Evolutionary conservation across 2,797 vertebrate species (phyloP).

Genomic region (Microctenopoma stevenorrisi): DNA sequence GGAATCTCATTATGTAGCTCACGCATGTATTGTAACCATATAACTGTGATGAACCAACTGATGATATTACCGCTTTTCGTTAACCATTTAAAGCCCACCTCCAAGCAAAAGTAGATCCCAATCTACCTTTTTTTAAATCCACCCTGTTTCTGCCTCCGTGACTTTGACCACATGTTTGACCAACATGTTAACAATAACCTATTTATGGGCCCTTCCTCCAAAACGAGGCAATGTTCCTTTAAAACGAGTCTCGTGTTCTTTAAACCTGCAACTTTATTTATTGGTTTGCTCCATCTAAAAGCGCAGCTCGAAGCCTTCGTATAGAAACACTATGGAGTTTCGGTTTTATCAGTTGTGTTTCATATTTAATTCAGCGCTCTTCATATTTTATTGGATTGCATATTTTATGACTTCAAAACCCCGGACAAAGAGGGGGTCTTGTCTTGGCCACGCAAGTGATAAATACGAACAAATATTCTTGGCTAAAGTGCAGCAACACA

Average conservation of each 20-base stretch:
- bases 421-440: conserved; percentile 55
- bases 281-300: background rate
- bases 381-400: conserved; percentile 73
- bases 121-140: background rate
- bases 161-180: background rate
- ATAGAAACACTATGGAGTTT: conserved; percentile 14
- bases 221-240: background rate
- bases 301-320: background rate
- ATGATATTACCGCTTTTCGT: background rate
- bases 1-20: background rate
- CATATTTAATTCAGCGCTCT: conserved; percentile 72
- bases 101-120: background rate
- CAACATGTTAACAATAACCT: background rate
- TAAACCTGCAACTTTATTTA: background rate
- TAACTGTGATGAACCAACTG: background rate
- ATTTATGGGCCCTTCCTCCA: background rate
- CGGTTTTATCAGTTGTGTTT: conserved; percentile 58
- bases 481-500: background rate
- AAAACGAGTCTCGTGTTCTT: background rate
- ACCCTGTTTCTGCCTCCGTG: background rate
- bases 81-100: background rate
- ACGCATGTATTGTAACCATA: background rate
- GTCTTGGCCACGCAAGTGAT: conserved; percentile 42
- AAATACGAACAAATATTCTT: conserved; percentile 52
- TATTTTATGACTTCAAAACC: conserved; percentile 69